Percentiles rank a stretch among this genome's conserved stretches.
These are phyloP conservation scores for Lates japonicus DNA, from an alignment of 2,797 vertebrate species.

Conservation along the genomic window DNA sequence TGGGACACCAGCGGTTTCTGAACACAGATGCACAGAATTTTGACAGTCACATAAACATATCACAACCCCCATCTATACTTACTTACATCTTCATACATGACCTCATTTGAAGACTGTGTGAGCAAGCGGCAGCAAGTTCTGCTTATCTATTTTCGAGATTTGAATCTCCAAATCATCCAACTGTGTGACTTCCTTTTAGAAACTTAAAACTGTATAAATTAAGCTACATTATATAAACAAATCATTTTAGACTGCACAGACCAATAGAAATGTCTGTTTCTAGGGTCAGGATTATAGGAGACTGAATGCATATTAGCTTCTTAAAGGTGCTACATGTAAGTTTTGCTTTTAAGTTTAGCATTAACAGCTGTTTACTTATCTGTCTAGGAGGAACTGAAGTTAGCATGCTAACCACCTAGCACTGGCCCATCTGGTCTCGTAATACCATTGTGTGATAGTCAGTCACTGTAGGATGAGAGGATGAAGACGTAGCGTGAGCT, in stretches of 20 bases:
- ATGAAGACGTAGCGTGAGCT: no score
- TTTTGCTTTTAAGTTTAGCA: no score
- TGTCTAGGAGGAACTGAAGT: no score
- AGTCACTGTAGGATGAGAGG: no score
- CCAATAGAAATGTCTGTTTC: neutral
- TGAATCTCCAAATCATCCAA: neutral
- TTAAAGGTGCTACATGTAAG: neutral
- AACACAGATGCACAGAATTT: slow-evolving; percentile 12
- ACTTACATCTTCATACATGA: neutral
- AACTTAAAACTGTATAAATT: neutral
- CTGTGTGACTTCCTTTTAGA: neutral
- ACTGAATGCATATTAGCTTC: neutral
- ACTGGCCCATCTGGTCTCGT: no score
- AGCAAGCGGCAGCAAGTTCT: neutral
- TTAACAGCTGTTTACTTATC: no score
- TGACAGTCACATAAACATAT: neutral
- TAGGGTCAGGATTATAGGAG: neutral
- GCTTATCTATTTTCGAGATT: neutral
- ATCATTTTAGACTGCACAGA: neutral
- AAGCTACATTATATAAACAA: neutral
- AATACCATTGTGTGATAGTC: no score
- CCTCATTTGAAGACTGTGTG: neutral
- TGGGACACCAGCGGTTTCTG: slow-evolving; percentile 91
- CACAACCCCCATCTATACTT: no score
- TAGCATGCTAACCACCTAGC: no score